These are phyloP conservation scores for Psilanteris sp. DNA, from an alignment of 1,140 invertebrate species.

Conservation along the genomic window DNA sequence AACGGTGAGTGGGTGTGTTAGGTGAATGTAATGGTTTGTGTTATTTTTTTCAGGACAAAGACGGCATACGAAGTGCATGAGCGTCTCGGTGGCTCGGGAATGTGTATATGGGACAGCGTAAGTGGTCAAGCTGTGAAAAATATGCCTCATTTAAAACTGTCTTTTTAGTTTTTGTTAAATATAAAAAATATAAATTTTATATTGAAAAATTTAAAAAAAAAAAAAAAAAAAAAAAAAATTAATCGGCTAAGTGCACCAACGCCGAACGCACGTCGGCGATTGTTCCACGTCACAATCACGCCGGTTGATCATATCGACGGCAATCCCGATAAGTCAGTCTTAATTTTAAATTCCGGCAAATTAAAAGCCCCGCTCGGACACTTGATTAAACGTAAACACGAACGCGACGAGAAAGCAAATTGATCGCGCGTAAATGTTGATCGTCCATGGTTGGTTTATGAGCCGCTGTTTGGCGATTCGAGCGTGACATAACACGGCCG, in stretches of 20 bases:
- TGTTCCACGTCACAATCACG: slow-evolving; percentile 12
- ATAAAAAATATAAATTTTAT: slow-evolving; percentile 17
- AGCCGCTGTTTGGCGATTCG: too few relatives aligned
- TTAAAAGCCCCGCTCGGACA: neutral
- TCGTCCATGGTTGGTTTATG: too few relatives aligned
- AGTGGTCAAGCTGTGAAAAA: slow-evolving; percentile 25
- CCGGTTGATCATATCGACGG: neutral
- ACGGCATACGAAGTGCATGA: too few relatives aligned
- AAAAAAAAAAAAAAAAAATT: too few relatives aligned
- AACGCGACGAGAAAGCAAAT: too few relatives aligned
- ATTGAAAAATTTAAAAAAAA: too few relatives aligned
- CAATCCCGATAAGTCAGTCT: slow-evolving; percentile 5
- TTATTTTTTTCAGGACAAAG: too few relatives aligned
- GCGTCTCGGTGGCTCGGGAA: too few relatives aligned
- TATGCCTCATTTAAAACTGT: slow-evolving; percentile 25
- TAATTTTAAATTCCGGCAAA: neutral
- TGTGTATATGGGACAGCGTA: too few relatives aligned
- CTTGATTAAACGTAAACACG: too few relatives aligned
- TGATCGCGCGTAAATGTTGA: neutral
- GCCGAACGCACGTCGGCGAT: slow-evolving; percentile 3
- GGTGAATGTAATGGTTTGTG: too few relatives aligned
- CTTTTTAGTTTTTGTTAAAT: slow-evolving; percentile 21
- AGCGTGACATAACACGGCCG: slow-evolving; percentile 21
- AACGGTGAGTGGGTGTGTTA: too few relatives aligned
- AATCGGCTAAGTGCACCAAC: slow-evolving; percentile 31